These are phyloP conservation scores for Sandelia bainsii DNA, from an alignment of 2,797 vertebrate genomes.

Conservation along the genomic window DNA sequence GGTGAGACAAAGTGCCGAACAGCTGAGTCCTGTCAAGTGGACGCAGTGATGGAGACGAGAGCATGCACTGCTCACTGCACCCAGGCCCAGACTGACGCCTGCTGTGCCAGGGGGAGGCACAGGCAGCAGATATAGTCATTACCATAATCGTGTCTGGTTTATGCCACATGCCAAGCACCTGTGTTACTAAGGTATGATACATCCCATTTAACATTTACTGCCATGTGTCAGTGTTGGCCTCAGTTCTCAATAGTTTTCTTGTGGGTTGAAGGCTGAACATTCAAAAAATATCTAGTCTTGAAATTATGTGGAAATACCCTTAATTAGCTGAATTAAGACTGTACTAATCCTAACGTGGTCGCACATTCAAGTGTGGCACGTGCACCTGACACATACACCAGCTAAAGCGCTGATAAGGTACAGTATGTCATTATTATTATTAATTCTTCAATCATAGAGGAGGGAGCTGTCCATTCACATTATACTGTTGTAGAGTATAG, in stretches of 20 bases:
- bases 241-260: neutral
- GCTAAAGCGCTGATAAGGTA: too few relatives aligned
- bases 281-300: too few relatives aligned
- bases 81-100: neutral
- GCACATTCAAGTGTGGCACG: too few relatives aligned
- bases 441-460: too few relatives aligned
- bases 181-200: neutral
- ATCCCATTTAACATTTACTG: neutral
- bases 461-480: neutral
- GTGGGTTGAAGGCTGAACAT: neutral
- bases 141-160: neutral
- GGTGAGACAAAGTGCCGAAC: constrained; percentile 20
- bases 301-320: too few relatives aligned
- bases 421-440: too few relatives aligned
- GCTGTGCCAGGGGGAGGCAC: neutral
- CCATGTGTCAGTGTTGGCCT: neutral
- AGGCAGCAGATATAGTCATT: constrained; percentile 31
- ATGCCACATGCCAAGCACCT: constrained; percentile 21
- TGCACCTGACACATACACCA: too few relatives aligned
- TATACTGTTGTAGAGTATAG: neutral
- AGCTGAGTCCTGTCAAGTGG: constrained; percentile 34
- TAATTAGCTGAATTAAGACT: too few relatives aligned
- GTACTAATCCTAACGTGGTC: too few relatives aligned
- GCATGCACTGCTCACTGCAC: neutral
- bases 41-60: constrained; percentile 3